Conservation (phyloP, 1,140 invertebrate genomes). For the Belonocnema kinseyi region DNA sequence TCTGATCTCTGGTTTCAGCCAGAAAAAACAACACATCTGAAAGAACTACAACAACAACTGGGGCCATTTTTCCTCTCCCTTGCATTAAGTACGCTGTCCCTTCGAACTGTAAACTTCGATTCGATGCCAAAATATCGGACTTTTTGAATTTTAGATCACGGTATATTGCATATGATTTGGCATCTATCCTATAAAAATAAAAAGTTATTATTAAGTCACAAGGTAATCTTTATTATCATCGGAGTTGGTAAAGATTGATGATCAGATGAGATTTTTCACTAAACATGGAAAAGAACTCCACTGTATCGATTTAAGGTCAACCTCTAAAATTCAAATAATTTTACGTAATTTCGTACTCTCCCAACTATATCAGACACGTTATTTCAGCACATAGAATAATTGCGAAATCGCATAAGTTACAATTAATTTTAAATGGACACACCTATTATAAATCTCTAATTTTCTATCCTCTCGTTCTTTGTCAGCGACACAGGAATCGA, state of each 20-base stretch:
- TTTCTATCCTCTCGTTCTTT: conserved; percentile 92
- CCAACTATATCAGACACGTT: too few species aligned
- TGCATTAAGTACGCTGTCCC: conserved; percentile 90
- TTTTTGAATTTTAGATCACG: conserved; percentile 94
- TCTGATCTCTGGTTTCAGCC: conserved; percentile 88
- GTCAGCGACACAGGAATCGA: conserved; percentile 93
- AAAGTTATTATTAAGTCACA: neutral
- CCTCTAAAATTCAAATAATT: too few species aligned
- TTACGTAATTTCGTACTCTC: too few species aligned
- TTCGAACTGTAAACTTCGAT: conserved; percentile 90
- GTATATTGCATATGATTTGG: conserved; percentile 91
- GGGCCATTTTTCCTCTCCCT: conserved; percentile 87
- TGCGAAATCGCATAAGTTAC: too few species aligned
- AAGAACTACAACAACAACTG: conserved; percentile 90
- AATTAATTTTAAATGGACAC: conserved; percentile 52
- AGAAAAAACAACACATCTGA: conserved; percentile 95
- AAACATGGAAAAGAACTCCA: too few species aligned
- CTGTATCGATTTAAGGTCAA: too few species aligned
- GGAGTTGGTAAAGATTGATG: too few species aligned
- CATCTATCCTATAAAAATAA: conserved; percentile 83
- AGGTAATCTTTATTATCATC: neutral
- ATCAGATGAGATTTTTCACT: neutral
- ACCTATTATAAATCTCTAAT: conserved; percentile 91
- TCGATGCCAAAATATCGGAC: conserved; percentile 91
- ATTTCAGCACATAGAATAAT: too few species aligned